Conservation (phyloP, 2,113 vertebrate genomes). For the Aptenodytes patagonicus region DNA sequence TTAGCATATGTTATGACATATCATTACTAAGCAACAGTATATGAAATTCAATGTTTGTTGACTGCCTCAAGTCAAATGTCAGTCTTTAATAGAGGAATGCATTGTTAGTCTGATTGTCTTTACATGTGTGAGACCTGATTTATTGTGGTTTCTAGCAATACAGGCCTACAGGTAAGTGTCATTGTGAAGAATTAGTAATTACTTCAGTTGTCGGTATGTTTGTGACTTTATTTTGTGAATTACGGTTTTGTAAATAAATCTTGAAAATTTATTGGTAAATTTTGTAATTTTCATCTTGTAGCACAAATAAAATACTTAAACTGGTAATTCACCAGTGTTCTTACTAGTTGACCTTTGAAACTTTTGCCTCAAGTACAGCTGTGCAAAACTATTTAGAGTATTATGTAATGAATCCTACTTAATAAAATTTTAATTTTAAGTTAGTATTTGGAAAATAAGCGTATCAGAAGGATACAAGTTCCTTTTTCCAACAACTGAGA, state of each 20-base stretch:
- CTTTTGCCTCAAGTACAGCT: background rate
- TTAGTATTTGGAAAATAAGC: slow-evolving; percentile 7
- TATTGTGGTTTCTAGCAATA: background rate
- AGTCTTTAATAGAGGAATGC: background rate
- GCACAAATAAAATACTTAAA: background rate
- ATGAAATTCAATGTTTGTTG: background rate
- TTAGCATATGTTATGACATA: background rate
- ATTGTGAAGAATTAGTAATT: background rate
- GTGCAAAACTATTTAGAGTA: background rate
- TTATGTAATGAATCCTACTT: background rate
- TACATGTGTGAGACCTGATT: background rate
- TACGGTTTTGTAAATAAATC: background rate
- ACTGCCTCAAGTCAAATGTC: background rate
- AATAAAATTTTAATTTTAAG: background rate
- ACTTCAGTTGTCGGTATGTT: background rate
- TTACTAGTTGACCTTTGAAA: background rate
- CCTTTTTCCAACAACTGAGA: background rate
- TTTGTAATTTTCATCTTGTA: background rate
- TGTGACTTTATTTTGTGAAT: background rate
- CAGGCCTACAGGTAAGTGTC: background rate
- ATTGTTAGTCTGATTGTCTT: background rate
- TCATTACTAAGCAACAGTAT: background rate
- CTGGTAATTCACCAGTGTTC: background rate
- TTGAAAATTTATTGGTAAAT: background rate
- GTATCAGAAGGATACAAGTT: background rate